These are phyloP conservation scores for Ptychoptera albimana DNA, from an alignment of 2,888 invertebrate species.

Conservation along the genomic window DNA sequence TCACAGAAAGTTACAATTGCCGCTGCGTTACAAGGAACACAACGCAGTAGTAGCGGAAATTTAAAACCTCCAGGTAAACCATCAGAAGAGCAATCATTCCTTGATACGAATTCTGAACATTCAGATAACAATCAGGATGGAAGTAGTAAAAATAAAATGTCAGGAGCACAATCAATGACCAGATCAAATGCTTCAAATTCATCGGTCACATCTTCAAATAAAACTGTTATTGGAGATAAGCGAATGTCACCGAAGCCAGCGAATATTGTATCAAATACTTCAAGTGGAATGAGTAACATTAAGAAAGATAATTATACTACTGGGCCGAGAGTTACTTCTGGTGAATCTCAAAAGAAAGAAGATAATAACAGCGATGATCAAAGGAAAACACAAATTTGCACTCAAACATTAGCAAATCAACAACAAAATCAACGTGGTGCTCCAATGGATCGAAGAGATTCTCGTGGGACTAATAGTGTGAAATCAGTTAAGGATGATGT, in stretches of 20 bases:
- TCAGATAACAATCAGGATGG: conserved; percentile 37
- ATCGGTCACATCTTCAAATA: neutral
- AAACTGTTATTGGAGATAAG: conserved; percentile 28
- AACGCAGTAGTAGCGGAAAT: neutral
- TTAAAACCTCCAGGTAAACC: neutral
- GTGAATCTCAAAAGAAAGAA: too few relatives aligned
- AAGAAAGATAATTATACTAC: too few relatives aligned
- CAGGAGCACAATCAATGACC: too few relatives aligned
- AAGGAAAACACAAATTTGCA: too few relatives aligned
- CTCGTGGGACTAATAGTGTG: too few relatives aligned
- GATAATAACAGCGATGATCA: too few relatives aligned
- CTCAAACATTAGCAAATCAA: too few relatives aligned
- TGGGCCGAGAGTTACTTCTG: too few relatives aligned
- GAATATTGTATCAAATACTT: conserved; percentile 18
- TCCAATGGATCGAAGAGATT: too few relatives aligned
- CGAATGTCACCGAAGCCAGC: conserved; percentile 29
- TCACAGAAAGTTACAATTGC: conserved; percentile 5
- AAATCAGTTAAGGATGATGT: too few relatives aligned
- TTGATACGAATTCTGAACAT: conserved; percentile 67
- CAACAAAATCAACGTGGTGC: too few relatives aligned
- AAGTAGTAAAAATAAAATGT: neutral
- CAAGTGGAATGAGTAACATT: too few relatives aligned
- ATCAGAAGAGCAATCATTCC: conserved; percentile 43
- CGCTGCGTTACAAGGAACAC: neutral
- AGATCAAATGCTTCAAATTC: neutral